Evolutionary conservation across 2,888 invertebrate species (phyloP).

Genomic region (Vesta saturnalis): DNA sequence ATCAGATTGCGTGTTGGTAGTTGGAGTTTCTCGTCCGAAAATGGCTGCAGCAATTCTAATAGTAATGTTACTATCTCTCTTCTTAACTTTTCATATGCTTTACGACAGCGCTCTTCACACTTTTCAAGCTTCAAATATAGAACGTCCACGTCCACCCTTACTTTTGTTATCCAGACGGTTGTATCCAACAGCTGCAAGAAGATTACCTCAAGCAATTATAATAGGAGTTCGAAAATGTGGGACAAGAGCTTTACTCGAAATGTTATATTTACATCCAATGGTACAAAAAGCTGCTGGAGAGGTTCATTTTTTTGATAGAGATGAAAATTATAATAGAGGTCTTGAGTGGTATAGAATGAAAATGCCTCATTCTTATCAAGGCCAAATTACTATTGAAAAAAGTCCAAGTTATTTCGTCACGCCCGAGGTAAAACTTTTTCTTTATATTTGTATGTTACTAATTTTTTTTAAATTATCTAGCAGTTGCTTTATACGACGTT

Average conservation of each 20-base stretch:
- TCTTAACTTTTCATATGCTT: slow-evolving; percentile 85
- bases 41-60: slow-evolving; percentile 83
- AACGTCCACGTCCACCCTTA: slow-evolving; percentile 60
- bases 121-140: slow-evolving; percentile 69
- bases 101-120: slow-evolving; percentile 88
- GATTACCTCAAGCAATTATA: slow-evolving; percentile 71
- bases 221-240: slow-evolving; percentile 97
- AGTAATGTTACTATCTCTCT: slow-evolving; percentile 82
- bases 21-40: slow-evolving; percentile 85
- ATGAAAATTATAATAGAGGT: slow-evolving; percentile 91
- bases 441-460: slow-evolving; percentile 6
- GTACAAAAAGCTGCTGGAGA: slow-evolving; percentile 94
- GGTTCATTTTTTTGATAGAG: slow-evolving; percentile 96
- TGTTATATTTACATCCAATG: slow-evolving; percentile 93
- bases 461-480: slow-evolving; percentile 6
- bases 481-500: background rate
- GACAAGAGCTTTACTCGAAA: slow-evolving; percentile 94
- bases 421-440: slow-evolving; percentile 78
- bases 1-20: slow-evolving; percentile 85
- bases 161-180: slow-evolving; percentile 57
- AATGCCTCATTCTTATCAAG: slow-evolving; percentile 93
- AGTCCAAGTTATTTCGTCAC: slow-evolving; percentile 98
- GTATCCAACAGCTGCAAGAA: slow-evolving; percentile 71
- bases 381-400: slow-evolving; percentile 96
- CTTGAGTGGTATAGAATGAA: slow-evolving; percentile 95